Conservation (phyloP, 1,140 invertebrate genomes). For the Metopolophium dirhodum region DNA sequence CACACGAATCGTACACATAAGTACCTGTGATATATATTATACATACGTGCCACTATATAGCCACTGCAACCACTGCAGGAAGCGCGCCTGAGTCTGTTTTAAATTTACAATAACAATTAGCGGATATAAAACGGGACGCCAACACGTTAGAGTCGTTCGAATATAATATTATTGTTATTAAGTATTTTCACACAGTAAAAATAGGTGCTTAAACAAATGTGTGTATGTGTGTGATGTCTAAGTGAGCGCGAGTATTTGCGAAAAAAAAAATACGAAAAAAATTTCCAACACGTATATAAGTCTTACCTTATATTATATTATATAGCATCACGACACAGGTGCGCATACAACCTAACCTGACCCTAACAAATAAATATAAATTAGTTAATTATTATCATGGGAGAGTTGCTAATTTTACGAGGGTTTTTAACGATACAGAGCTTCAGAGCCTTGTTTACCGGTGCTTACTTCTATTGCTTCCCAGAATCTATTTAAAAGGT, state of each 20-base stretch:
- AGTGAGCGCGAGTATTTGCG: background rate
- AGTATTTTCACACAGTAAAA: slow-evolving; percentile 12
- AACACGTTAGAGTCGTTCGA: background rate
- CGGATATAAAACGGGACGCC: background rate
- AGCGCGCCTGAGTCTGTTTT: background rate
- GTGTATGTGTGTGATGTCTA: too few species aligned
- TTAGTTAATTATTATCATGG: background rate
- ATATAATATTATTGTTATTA: background rate
- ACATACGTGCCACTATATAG: background rate
- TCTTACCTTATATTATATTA: background rate
- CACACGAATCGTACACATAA: background rate
- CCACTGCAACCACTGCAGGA: background rate
- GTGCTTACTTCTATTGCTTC: too few species aligned
- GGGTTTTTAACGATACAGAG: background rate
- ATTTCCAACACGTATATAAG: background rate
- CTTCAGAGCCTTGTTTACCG: too few species aligned
- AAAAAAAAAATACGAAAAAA: background rate
- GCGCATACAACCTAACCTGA: background rate
- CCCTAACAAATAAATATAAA: background rate
- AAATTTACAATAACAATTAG: background rate
- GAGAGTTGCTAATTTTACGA: background rate
- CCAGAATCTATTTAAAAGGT: too few species aligned
- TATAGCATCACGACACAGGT: background rate
- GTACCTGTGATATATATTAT: background rate
- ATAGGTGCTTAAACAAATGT: background rate